Conservation (phyloP, 2,797 vertebrate genomes). For the Muscicapa striata region DNA sequence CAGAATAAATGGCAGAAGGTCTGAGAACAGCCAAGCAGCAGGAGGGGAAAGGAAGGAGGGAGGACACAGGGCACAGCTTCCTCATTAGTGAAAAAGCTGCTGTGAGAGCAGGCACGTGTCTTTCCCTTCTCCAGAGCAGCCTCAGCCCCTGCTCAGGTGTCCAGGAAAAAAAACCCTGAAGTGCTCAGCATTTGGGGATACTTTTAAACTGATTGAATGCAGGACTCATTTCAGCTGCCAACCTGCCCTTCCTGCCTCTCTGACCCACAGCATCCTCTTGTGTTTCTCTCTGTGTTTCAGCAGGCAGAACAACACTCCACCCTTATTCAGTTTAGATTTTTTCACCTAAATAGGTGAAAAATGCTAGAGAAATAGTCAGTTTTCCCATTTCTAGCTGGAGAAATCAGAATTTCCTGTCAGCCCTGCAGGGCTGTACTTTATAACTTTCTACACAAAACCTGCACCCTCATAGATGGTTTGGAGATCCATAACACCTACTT, state of each 20-base stretch:
- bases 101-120: rapidly evolving
- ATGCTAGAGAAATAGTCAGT: background rate
- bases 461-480: background rate
- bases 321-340: background rate
- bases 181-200: background rate
- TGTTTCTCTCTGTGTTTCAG: background rate
- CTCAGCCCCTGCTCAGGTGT: background rate
- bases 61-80: background rate
- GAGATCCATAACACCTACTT: background rate
- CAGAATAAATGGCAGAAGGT: background rate
- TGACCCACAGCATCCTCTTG: background rate
- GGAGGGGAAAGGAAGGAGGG: background rate
- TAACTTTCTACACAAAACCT: background rate
- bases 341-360: background rate
- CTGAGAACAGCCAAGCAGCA: background rate
- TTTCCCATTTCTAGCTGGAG: background rate
- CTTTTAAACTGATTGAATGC: background rate
- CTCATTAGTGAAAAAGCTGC: background rate
- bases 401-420: background rate
- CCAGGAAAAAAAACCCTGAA: background rate
- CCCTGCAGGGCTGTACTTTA: background rate
- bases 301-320: background rate
- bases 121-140: background rate
- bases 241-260: background rate
- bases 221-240: background rate